Evolutionary conservation across 2,888 invertebrate genomes (phyloP).

Genomic region (Phengaris alcon): DNA sequence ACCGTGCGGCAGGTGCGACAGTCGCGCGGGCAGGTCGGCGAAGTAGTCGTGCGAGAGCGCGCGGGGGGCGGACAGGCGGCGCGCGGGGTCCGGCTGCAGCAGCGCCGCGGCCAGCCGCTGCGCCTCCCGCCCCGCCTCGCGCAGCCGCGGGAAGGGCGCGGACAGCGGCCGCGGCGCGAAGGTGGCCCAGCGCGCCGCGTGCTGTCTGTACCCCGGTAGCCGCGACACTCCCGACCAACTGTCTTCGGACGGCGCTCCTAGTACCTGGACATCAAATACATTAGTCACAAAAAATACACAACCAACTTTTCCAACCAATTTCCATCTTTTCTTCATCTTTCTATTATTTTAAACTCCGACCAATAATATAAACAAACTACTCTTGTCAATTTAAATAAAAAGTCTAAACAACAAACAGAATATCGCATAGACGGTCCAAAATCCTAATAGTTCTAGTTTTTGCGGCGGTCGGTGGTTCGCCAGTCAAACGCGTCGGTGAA

Average conservation of each 20-base stretch:
- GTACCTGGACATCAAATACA: slow-evolving; percentile 76
- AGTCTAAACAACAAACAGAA: background rate
- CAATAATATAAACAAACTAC: no score
- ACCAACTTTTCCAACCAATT: no score
- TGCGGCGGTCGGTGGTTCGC: background rate
- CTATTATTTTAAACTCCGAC: no score
- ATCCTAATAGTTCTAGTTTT: background rate
- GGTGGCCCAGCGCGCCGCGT: slow-evolving; percentile 79
- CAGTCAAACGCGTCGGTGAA: background rate
- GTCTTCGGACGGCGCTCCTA: slow-evolving; percentile 96
- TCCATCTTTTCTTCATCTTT: no score
- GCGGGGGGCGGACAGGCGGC: slow-evolving; percentile 91
- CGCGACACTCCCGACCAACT: slow-evolving; percentile 95
- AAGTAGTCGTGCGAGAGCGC: slow-evolving; percentile 96
- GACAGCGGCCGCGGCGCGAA: slow-evolving; percentile 89
- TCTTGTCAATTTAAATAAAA: background rate
- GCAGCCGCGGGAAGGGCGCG: slow-evolving; percentile 92
- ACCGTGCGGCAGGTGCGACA: slow-evolving; percentile 96
- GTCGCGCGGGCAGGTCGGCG: slow-evolving; percentile 90
- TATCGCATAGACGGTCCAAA: no score
- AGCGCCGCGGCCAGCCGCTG: slow-evolving; percentile 92
- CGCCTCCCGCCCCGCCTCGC: slow-evolving; percentile 91
- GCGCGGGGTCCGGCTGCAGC: slow-evolving; percentile 91
- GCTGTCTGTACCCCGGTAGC: slow-evolving; percentile 90
- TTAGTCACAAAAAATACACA: no score